Base-by-base conservation (phyloP, 2,113 vertebrate species). In the Coracopsis vasa region DNA sequence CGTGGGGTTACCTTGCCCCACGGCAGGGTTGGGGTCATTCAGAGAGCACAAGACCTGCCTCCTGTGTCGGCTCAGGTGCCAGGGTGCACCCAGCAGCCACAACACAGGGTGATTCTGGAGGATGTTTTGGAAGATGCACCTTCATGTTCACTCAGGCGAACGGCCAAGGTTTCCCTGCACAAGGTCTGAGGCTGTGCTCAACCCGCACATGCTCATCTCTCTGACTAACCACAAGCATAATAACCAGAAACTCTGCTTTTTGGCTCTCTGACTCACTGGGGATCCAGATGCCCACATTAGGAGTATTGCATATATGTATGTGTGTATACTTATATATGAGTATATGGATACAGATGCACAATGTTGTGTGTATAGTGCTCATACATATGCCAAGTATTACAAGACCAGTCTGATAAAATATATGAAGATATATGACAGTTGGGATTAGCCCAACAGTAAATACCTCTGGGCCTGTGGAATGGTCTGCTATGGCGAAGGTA, bases 1-100 rank as follows among this genome's bases (percentile, higher is more conserved):
- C 48, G 0, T 96, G 87, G 53, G 53, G 87, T 80, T 97, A 92
- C 86, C 94, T 86, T 71, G 79, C 90, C 82, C 92, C 91, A 95
- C 2, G 17, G 90, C 79, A 93, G 21, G 28, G 1, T 44, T 13
- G 48, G 29, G 21, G 21, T 54, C 29, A 45, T 66, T 79, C 0
- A 0, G 10, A 8, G 31, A 35, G 37, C 66, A 47, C 0, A 0
- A 84, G 50, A 58, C 16, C 56, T 71, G 37, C 53, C 62, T 28
- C 51, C 72, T 51, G 77, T 7, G 0, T 20, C 5, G 0, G 29
- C 35, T 58, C 1, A 0, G 33, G 31, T 3, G 3, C 67, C 15
- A n/a, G 85, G 29, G 21, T 7, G 24, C 17, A 35, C 16, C 17
- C 44, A 24, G 41, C 0, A 0, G 48, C 41, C 31, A 33, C 0